phyloP scores from a whole-genome alignment of 2,797 vertebrate species.

The Phoebastria nigripes region DNA sequence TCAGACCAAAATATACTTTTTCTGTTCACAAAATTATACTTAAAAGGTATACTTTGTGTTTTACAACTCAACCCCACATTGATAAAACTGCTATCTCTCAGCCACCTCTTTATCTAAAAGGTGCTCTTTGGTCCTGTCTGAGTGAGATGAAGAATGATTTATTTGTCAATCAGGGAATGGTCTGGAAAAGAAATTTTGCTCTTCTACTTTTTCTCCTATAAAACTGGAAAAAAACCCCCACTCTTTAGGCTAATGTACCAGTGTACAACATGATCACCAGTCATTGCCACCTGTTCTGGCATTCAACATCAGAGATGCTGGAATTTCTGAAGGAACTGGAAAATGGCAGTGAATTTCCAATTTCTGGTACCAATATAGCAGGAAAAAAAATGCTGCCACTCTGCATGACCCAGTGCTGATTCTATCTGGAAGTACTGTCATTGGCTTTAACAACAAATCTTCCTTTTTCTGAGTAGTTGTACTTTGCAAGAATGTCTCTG shows the following conservation, averaged over 20 bases:
- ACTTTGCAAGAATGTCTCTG: background rate
- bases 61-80: background rate
- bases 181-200: background rate
- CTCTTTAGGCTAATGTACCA: background rate
- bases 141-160: background rate
- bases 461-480: background rate
- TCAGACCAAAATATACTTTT: background rate
- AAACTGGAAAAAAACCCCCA: background rate
- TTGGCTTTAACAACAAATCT: background rate
- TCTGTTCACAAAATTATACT: background rate
- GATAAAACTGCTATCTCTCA: background rate
- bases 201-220: background rate
- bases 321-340: background rate
- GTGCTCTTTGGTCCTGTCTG: background rate
- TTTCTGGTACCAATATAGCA: background rate
- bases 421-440: background rate
- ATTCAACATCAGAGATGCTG: background rate
- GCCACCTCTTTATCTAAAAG: background rate
- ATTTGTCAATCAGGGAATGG: background rate
- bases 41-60: background rate
- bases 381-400: background rate
- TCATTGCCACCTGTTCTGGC: background rate
- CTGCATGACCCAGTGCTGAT: background rate
- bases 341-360: background rate
- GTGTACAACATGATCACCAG: background rate